Conservation (phyloP, 2,113 vertebrate species). For the Australoheros scitulus region DNA sequence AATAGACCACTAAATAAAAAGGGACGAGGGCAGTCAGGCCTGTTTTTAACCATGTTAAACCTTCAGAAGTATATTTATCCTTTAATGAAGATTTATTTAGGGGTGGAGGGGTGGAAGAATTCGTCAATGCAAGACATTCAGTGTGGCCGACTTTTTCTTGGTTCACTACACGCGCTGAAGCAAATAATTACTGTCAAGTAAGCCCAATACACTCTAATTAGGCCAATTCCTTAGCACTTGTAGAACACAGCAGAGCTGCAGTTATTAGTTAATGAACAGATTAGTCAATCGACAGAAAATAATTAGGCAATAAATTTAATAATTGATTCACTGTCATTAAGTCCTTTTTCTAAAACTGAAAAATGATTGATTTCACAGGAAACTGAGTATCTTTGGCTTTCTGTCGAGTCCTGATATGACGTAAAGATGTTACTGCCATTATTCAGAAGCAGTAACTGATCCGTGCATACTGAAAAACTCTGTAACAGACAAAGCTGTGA, state of each 20-base stretch:
- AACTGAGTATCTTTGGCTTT: neutral
- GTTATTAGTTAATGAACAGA: conserved; percentile 22
- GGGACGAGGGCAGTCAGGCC: neutral
- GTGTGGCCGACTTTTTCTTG: neutral
- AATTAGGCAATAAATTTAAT: conserved; percentile 8
- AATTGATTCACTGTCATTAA: conserved; percentile 6
- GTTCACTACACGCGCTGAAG: conserved; percentile 12
- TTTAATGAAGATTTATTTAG: conserved; percentile 6
- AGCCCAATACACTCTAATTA: conserved; percentile 34
- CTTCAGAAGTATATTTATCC: neutral
- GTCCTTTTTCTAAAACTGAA: neutral
- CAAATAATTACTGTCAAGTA: conserved; percentile 38
- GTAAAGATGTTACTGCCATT: neutral
- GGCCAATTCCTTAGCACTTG: conserved; percentile 15
- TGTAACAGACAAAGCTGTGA: neutral
- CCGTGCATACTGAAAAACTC: neutral
- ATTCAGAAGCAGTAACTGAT: neutral
- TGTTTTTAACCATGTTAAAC: conserved; percentile 4
- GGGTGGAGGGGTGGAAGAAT: neutral
- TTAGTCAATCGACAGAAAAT: conserved; percentile 29
- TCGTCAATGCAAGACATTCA: neutral
- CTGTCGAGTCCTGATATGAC: neutral
- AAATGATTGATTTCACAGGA: neutral
- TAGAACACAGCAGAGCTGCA: conserved; percentile 10
- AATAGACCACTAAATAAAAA: neutral